phyloP scores from a whole-genome alignment of 2,113 vertebrate species.

The Cephalopterus ornatus region DNA sequence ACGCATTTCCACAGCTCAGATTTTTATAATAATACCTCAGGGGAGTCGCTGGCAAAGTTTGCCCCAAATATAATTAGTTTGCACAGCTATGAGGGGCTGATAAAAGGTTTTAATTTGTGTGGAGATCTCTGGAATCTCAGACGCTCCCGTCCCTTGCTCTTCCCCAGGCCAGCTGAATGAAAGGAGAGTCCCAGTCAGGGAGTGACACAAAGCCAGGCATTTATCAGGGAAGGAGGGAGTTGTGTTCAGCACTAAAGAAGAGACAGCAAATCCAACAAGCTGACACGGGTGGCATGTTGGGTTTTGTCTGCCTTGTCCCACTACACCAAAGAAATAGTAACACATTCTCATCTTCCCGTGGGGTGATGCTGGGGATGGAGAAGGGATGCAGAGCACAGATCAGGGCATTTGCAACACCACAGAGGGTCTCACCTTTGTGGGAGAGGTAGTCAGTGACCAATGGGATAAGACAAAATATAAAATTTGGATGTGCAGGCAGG shows the following conservation, averaged over 20 bases:
- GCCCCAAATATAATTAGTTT: constrained; percentile 82
- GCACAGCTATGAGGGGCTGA: constrained; percentile 76
- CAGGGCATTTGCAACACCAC: background rate
- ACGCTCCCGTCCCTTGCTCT: constrained; percentile 9
- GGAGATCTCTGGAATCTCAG: constrained; percentile 68
- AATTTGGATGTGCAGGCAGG: background rate
- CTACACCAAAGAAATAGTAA: rapidly evolving
- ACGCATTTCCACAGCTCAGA: constrained; percentile 70
- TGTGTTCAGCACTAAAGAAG: background rate
- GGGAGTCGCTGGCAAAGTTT: constrained; percentile 75
- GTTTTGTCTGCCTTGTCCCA: background rate
- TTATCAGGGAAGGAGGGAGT: background rate
- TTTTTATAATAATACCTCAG: constrained; percentile 78
- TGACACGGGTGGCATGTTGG: background rate
- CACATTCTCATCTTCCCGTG: rapidly evolving
- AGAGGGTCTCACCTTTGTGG: background rate
- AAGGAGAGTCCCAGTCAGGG: background rate
- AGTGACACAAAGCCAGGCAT: background rate
- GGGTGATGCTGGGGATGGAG: background rate
- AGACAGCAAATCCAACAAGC: background rate
- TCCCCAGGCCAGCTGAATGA: background rate
- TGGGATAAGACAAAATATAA: background rate
- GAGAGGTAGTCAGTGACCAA: background rate
- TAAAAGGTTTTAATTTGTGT: constrained; percentile 80
- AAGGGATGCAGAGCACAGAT: background rate